These are phyloP conservation scores for Phyllotreta striolata DNA, from an alignment of 2,888 invertebrate species.

Conservation along the genomic window DNA sequence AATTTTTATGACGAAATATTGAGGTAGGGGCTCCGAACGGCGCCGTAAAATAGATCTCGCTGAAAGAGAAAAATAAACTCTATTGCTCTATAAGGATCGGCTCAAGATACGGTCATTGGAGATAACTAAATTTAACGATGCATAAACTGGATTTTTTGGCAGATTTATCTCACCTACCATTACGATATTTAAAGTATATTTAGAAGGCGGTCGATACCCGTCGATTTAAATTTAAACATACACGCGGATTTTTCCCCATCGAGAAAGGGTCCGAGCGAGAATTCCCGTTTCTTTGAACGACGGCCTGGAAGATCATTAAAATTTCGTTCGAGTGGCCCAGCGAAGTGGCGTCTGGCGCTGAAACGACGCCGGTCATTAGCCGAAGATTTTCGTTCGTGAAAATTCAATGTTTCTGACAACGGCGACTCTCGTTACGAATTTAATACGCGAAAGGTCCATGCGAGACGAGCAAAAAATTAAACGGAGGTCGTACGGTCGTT, in stretches of 20 bases:
- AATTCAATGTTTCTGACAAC: conserved; percentile 29
- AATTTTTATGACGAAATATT: conserved; percentile 11
- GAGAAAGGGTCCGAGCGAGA: background rate
- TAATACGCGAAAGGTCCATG: conserved; percentile 15
- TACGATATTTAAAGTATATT: no score
- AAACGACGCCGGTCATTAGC: conserved; percentile 27
- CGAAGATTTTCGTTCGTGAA: conserved; percentile 23
- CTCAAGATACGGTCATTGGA: background rate
- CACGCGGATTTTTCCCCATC: conserved; percentile 5
- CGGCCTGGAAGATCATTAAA: conserved; percentile 29
- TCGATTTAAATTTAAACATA: no score
- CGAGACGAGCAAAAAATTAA: conserved; percentile 15
- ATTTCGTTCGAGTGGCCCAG: conserved; percentile 25
- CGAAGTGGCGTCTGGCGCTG: conserved; percentile 21
- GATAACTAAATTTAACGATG: no score
- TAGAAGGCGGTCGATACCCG: no score
- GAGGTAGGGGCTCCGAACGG: conserved; percentile 10
- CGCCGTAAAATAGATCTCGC: conserved; percentile 2
- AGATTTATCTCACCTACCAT: no score
- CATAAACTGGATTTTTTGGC: no score
- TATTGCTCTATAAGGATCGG: background rate
- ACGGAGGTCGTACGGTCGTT: conserved; percentile 7
- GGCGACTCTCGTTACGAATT: conserved; percentile 26
- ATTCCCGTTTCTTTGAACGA: conserved; percentile 20
- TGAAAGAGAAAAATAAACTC: conserved; percentile 1